Conservation (phyloP, 2,113 vertebrate species). For the Mesembrinibis cayennensis region DNA sequence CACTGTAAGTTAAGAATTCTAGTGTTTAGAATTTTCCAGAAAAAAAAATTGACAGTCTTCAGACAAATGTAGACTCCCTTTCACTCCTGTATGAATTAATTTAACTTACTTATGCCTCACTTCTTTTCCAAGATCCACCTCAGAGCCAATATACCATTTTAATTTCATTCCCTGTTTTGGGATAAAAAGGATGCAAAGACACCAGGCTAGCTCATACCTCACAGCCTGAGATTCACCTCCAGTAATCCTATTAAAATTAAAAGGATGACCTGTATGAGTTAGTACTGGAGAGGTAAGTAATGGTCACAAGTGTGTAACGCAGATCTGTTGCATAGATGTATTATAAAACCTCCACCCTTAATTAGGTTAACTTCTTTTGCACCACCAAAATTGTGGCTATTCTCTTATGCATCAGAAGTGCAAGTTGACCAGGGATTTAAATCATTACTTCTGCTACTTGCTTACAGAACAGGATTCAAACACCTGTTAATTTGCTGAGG, state of each 20-base stretch:
- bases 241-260: not conserved
- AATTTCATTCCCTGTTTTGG: not conserved
- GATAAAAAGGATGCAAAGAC: not conserved
- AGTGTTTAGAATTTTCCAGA: not conserved
- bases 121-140: not conserved
- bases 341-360: not conserved
- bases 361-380: not conserved
- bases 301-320: not conserved
- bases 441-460: conserved; percentile 21
- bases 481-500: conserved; percentile 57
- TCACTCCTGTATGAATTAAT: not conserved
- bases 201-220: not conserved
- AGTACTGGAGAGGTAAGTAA: not conserved
- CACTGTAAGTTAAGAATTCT: not conserved
- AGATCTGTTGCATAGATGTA: not conserved
- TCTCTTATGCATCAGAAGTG: not conserved
- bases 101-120: not conserved
- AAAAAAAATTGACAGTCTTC: not conserved
- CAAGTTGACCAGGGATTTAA: not conserved
- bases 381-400: not conserved
- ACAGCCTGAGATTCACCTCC: not conserved
- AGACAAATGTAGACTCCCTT: not conserved
- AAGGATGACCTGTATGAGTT: not conserved
- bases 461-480: conserved; percentile 41
- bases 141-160: not conserved